Evolutionary conservation across 2,113 vertebrate genomes (phyloP).

Genomic region (Rhea americana): DNA sequence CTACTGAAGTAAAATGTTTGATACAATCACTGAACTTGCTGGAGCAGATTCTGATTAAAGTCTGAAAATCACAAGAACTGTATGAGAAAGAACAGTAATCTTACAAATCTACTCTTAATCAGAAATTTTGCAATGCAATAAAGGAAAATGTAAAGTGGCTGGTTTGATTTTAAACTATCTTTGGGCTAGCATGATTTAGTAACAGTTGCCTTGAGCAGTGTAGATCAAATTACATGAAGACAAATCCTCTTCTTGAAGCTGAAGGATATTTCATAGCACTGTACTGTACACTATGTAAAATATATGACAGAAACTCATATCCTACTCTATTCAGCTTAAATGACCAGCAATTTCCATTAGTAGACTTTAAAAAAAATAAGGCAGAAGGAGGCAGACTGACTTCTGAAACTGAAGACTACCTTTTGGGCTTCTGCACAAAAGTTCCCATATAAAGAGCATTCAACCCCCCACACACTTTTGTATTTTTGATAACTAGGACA

Average conservation of each 20-base stretch:
- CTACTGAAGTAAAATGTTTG: background rate
- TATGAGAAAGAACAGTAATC: background rate
- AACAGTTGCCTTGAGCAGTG: background rate
- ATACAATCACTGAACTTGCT: background rate
- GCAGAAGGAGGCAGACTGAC: background rate
- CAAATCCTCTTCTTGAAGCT: background rate
- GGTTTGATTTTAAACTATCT: background rate
- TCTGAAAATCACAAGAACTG: background rate
- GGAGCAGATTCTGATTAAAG: background rate
- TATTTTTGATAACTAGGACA: background rate
- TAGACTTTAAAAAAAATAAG: background rate
- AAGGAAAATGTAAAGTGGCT: background rate
- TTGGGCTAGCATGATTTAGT: background rate
- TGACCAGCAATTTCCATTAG: background rate
- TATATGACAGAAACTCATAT: background rate
- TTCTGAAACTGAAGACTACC: background rate
- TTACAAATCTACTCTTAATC: background rate
- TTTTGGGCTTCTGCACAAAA: background rate
- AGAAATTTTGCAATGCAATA: background rate
- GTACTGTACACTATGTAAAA: background rate
- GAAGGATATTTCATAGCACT: background rate
- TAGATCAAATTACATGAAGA: background rate
- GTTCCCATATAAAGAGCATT: background rate
- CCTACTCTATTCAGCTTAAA: background rate
- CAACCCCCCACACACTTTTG: background rate